Base-by-base conservation (phyloP, 2,113 vertebrate species). In the Myodes glareolus region DNA sequence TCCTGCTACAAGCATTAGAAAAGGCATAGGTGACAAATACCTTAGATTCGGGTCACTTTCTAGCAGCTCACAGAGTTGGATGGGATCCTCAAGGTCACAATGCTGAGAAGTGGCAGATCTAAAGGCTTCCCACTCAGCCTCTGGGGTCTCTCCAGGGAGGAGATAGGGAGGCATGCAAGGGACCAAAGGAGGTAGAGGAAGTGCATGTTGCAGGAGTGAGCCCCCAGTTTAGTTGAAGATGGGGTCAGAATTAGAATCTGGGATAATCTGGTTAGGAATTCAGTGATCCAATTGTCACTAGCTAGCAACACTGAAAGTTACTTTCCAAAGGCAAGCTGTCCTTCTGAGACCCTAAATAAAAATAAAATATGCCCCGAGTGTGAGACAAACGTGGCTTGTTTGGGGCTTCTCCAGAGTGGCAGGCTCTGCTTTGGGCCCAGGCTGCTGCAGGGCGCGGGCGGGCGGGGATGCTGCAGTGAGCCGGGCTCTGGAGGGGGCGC, bases 401-500 rank as follows among this genome's bases (percentile, higher is more conserved):
- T 39, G 4, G 31, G 25, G 76, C 27, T 33, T 47, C 29, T 68
- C 31, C 65, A n/a, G 61, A 47, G 92, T 16, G 50, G 67, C 77
- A 50, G 70, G 77, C 21, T 33, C 80, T 87, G 89, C 45, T n/a
- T 80, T 89, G 33, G 55, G 67, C 87, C 68, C 7, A 90, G 78
- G 77, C 89, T 96, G 95, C 93, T 90, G 95, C 80, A 75, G 82
- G 96, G 88, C n/a, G 65, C 90, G 67, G 91, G 91, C 84, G 97
- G 97, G 93, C 84, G 97, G 97, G 95, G 87, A 78, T 87, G 93
- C 95, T 97, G 97, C 97, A 92, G 97, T 91, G 87, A 70, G 73
- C 47, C 29, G 27, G 39, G 89, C 96, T 70, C 92, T 88, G 52
- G 98, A 97, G 98, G 98, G 98, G 94, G 98, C 97, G 94, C 90